Percentiles rank a stretch among this genome's conserved stretches.
phyloP scores from a whole-genome alignment of 1,140 invertebrate species.

The Dryas iulia region DNA sequence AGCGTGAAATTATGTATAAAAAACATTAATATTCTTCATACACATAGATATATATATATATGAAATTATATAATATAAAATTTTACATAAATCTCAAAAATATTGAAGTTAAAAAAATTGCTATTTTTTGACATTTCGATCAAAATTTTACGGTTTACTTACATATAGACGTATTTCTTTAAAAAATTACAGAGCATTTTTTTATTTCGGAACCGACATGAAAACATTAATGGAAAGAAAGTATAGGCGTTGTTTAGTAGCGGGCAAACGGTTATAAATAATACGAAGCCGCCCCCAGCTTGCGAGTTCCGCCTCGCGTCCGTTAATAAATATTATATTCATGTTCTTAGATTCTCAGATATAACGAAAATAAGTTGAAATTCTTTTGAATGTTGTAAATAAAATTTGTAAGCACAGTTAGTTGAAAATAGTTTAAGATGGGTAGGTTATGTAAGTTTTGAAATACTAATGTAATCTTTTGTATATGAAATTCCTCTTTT shows the following conservation, averaged over 20 bases:
- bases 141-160: too few species aligned
- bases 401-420: neutral
- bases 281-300: slow-evolving; percentile 21
- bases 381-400: neutral
- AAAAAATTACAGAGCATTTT: neutral
- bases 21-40: too few species aligned
- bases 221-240: slow-evolving; percentile 23
- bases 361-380: slow-evolving; percentile 6
- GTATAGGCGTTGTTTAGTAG: slow-evolving; percentile 27
- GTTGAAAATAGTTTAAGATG: neutral
- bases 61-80: too few species aligned
- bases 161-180: too few species aligned
- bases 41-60: too few species aligned
- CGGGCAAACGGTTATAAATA: slow-evolving; percentile 22
- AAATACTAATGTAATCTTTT: too few species aligned
- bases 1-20: too few species aligned
- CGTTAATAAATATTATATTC: slow-evolving; percentile 27
- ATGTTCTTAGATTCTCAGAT: slow-evolving; percentile 8
- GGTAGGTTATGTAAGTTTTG: too few species aligned
- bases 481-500: too few species aligned
- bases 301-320: slow-evolving; percentile 15
- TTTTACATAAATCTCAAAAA: too few species aligned
- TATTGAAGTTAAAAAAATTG: too few species aligned
- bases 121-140: too few species aligned
- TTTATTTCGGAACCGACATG: neutral